Evolutionary conservation across 2,888 invertebrate species (phyloP).

Genomic region (Carterocephalus palaemon): DNA sequence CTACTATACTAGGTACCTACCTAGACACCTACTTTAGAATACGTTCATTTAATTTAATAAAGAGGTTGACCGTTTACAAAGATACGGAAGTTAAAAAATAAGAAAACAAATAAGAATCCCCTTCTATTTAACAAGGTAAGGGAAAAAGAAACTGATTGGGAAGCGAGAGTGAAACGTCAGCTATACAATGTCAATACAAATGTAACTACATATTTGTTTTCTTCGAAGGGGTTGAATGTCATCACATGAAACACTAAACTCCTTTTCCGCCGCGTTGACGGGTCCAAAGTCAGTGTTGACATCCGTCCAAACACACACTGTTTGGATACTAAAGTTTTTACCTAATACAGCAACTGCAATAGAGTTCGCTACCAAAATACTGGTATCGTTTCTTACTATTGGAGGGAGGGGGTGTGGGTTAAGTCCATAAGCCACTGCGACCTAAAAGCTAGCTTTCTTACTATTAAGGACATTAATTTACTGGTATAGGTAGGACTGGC

Average conservation of each 20-base stretch:
- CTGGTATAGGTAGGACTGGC: no score
- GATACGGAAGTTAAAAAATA: background rate
- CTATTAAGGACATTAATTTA: no score
- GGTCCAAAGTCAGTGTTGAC: conserved; percentile 69
- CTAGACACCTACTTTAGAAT: no score
- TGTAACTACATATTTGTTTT: conserved; percentile 51
- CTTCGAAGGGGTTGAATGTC: conserved; percentile 55
- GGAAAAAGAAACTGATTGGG: conserved; percentile 14
- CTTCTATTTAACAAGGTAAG: background rate
- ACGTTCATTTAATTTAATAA: background rate
- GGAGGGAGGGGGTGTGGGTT: no score
- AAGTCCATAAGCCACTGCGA: no score
- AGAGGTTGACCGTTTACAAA: background rate
- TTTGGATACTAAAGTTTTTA: conserved; percentile 46
- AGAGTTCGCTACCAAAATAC: background rate
- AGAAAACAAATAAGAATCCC: background rate
- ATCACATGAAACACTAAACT: conserved; percentile 54
- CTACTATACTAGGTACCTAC: no score
- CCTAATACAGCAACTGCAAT: conserved; percentile 51
- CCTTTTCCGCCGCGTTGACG: conserved; percentile 56
- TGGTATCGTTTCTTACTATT: no score
- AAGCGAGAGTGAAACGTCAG: conserved; percentile 46
- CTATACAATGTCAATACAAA: conserved; percentile 33
- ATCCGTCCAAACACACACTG: conserved; percentile 59
- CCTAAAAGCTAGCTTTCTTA: no score